Evolutionary conservation across 2,888 invertebrate genomes (phyloP).

Genomic region (Acleris sparsana): DNA sequence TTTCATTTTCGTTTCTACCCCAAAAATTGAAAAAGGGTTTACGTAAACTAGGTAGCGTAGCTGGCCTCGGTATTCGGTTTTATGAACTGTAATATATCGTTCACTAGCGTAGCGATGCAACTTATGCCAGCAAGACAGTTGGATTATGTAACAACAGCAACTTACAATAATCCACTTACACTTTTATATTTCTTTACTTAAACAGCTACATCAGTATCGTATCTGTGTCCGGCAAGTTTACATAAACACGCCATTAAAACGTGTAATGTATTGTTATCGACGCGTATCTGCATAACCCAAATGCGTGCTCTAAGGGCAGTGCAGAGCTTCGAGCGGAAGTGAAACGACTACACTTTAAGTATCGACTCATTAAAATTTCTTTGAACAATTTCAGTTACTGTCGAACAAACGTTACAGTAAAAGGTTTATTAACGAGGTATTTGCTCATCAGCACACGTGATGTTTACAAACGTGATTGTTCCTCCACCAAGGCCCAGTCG

Average conservation of each 20-base stretch:
- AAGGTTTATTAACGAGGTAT: slow-evolving; percentile 1
- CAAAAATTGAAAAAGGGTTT: too few relatives aligned
- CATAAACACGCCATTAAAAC: slow-evolving; percentile 18
- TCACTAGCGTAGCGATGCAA: too few relatives aligned
- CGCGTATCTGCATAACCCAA: slow-evolving; percentile 24
- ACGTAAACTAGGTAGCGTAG: too few relatives aligned
- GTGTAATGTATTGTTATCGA: slow-evolving; percentile 20
- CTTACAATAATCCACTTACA: not conserved
- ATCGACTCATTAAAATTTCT: not conserved
- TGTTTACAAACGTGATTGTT: slow-evolving; percentile 45
- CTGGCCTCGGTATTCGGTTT: too few relatives aligned
- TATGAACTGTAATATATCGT: too few relatives aligned
- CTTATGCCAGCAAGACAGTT: too few relatives aligned
- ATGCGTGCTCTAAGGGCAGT: slow-evolving; percentile 14
- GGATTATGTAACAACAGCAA: not conserved
- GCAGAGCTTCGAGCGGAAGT: slow-evolving; percentile 8
- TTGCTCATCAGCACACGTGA: slow-evolving; percentile 33
- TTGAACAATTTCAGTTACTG: too few relatives aligned
- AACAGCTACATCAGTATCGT: not conserved
- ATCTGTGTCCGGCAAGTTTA: slow-evolving; percentile 17
- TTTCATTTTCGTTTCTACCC: too few relatives aligned
- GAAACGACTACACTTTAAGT: not conserved
- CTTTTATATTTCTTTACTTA: not conserved
- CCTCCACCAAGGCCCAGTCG: slow-evolving; percentile 39
- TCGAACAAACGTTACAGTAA: not conserved